Base-by-base conservation (phyloP, 2,888 invertebrate genomes). In the Aromia moschata region DNA sequence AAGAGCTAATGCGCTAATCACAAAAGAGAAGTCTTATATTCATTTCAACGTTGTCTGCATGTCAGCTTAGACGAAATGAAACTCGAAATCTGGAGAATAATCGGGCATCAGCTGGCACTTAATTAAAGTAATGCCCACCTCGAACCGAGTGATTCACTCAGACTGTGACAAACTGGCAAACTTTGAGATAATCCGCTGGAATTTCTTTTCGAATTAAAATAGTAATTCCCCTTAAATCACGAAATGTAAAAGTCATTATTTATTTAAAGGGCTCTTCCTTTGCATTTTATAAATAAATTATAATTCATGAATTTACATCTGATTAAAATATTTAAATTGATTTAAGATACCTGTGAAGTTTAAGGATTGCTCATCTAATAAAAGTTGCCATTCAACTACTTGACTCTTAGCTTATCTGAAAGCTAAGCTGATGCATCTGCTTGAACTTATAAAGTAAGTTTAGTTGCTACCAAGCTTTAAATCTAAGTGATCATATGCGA, bases 41-140 rank as follows among this genome's bases (percentile, higher is more conserved):
- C 56, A 49, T 56, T 56, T 56, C 56, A 25, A 25, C 38, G 37
- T 25, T 49, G 49, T 49, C 62, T 55, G 51, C 37, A 43, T 58
- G 51, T 61, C 61, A 49, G 70, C 68, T 70, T 67, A 70, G 71
- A 71, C 70, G 70, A 69, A 68, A 69, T 70, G 69, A 62, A 60
- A 47, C 53, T 57, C 69, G 68, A 70, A 75, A 73, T 73, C 75
- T 71, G 70, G 73, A 71, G 74, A 73, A 76, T 76, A 76, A 76
- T 77, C 76, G 70, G 70, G 74, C 75, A 75, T 77, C 77, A 77
- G 75, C 74, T 76, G 77, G 74, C 74, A 75, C 76, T 77, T 78
- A 78, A 78, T 78, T 77, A 77, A 77, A 76, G 72, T 75, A 74
- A 77, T 75, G 75, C 74, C 74, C 74, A 73, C 71, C 74, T 72